Evolutionary conservation across 2,888 invertebrate genomes (phyloP).

Genomic region (Hypena proboscidalis): DNA sequence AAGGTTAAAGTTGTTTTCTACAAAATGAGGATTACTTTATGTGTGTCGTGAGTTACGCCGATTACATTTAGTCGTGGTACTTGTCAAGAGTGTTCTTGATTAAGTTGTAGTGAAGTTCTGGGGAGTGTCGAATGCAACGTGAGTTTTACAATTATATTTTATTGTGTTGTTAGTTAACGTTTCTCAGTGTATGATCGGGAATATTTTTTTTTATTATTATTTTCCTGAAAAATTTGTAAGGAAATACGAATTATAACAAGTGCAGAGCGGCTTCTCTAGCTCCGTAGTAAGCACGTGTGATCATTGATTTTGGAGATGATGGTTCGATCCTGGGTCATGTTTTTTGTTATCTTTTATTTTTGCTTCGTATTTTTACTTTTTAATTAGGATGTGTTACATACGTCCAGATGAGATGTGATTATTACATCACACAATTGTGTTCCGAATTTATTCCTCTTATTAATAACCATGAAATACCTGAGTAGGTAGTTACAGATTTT

Average conservation of each 20-base stretch:
- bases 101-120: conserved; percentile 13
- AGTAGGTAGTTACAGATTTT: too few species aligned
- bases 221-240: conserved; percentile 19
- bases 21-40: too few species aligned
- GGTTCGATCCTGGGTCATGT: conserved; percentile 58
- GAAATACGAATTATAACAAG: conserved; percentile 34
- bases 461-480: too few species aligned
- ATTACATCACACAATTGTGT: not conserved
- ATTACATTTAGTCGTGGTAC: too few species aligned
- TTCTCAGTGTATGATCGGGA: not conserved
- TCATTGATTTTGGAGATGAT: conserved; percentile 41
- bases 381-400: not conserved
- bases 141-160: not conserved
- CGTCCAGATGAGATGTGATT: not conserved
- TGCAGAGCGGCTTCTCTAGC: conserved; percentile 38
- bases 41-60: not conserved
- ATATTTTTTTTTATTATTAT: conserved; percentile 31
- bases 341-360: conserved; percentile 24
- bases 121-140: conserved; percentile 19
- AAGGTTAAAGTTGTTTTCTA: too few species aligned
- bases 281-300: conserved; percentile 47
- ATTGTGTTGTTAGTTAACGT: not conserved
- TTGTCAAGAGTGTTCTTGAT: conserved; percentile 14
- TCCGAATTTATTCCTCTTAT: not conserved
- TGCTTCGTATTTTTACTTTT: conserved; percentile 20